Base-by-base conservation (phyloP, 37 sponge, comb jelly and placozoan genomes). In the Eunapius fragilis region DNA sequence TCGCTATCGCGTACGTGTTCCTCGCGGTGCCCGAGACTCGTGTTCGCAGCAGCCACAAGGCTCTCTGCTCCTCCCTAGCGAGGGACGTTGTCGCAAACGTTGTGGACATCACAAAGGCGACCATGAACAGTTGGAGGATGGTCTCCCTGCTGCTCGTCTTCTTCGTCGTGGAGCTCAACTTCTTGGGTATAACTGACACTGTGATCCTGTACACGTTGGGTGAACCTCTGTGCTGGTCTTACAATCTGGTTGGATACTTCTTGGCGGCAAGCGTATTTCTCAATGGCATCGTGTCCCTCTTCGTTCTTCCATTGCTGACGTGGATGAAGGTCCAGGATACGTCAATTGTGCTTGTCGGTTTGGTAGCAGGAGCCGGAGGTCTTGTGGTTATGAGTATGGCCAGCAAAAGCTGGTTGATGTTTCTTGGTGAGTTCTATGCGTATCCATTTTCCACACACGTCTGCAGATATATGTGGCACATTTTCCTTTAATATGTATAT, bases 161-260 rank as follows among this genome's bases (percentile, higher is more conserved):
- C 74, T 91, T 92, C 50, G 67, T 84, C 31, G 84, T 92, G 12
- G 89, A 91, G 85, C 84, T 95, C 10, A 95, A 89, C 77, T 95
- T 92, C 50, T 26, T 92, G 33, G 96, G 94, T 3, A 84, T 95
- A 2, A 84, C 70, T 0, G 96, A 95, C 45, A 81, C 82, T 25
- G 86, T 92, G 27, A 79, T 89, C 36, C 69, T 95, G 17, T 95
- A 79, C 75, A 41, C 91, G 13, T 77, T 92, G n/a, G 88, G 81
- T 0, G 34, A 70, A 23, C 95, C 95, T 0, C 86, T 95, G 33
- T 95, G 93, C 79, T 95, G 96, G 96, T 25, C 36, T 2, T 32
- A 82, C 30, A 72, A 81, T 6, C 28, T 74, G 31, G 41, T 97
- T 75, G 98, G 98, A 1, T 97, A 95, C 85, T 97, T 95, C 74